Conservation (phyloP, 2,797 vertebrate genomes). For the Borostomias antarcticus region DNA sequence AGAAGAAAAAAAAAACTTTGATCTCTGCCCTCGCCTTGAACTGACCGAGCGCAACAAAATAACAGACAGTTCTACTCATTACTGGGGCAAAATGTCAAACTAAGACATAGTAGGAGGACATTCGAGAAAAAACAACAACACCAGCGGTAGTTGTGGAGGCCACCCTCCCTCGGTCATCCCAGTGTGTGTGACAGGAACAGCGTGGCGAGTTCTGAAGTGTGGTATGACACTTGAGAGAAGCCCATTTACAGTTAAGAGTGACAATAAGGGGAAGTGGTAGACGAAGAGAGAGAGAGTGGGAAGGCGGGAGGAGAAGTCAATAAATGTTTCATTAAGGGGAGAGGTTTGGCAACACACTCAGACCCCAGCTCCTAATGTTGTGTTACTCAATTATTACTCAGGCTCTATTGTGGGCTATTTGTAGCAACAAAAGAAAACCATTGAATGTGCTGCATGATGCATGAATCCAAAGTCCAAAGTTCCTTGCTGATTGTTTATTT, state of each 20-base stretch:
- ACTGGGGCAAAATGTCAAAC: conserved; percentile 12
- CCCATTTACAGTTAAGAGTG: conserved; percentile 53
- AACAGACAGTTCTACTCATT: conserved; percentile 31
- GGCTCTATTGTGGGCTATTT: no score
- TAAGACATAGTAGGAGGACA: no score
- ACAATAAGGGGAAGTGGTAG: conserved; percentile 69
- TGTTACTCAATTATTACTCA: conserved; percentile 30
- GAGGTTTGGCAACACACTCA: conserved; percentile 45
- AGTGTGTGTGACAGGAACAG: conserved; percentile 54
- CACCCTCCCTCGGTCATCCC: conserved; percentile 51
- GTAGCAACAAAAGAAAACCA: background rate
- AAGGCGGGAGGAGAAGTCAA: conserved; percentile 50
- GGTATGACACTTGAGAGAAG: conserved; percentile 41
- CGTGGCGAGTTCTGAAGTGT: conserved; percentile 52
- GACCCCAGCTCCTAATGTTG: conserved; percentile 23
- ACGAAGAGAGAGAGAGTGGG: conserved; percentile 50
- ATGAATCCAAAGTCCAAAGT: background rate
- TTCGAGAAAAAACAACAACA: conserved; percentile 17
- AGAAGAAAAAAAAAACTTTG: no score
- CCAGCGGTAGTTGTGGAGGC: conserved; percentile 41
- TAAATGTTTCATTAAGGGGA: conserved; percentile 55
- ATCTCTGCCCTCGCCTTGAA: conserved; percentile 43
- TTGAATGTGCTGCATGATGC: no score
- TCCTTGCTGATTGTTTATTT: background rate
- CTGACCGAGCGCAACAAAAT: conserved; percentile 28